phyloP scores from a whole-genome alignment of 2,113 vertebrate species.

The Alosa alosa region DNA sequence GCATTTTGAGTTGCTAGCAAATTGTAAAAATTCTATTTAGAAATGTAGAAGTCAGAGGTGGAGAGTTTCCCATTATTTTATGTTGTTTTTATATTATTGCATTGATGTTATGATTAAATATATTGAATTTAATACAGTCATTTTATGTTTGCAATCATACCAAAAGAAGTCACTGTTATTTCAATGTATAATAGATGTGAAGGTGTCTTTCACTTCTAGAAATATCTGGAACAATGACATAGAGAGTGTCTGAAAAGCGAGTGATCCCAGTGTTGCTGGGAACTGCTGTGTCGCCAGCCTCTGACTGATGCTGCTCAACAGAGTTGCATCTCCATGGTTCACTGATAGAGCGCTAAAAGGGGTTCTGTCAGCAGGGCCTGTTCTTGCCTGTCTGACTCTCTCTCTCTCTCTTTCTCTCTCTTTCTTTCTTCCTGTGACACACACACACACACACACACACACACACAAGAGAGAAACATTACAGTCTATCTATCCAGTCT shows the following conservation, averaged over 20 bases:
- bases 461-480: not conserved
- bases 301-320: constrained; percentile 49
- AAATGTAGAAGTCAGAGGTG: too few relatives aligned
- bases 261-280: constrained; percentile 44
- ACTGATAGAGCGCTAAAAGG: constrained; percentile 38
- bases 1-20: not conserved
- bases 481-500: too few relatives aligned
- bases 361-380: constrained; percentile 38
- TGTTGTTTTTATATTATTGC: not conserved
- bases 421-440: constrained; percentile 2
- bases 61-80: not conserved
- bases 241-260: constrained; percentile 31
- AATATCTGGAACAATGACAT: not conserved
- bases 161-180: not conserved
- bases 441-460: constrained; percentile 2
- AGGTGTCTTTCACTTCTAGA: not conserved
- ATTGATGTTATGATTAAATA: not conserved
- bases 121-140: not conserved
- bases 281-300: constrained; percentile 38
- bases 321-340: constrained; percentile 48
- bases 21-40: too few relatives aligned
- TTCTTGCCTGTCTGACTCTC: constrained; percentile 42
- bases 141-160: too few relatives aligned
- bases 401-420: constrained; percentile 31
- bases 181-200: not conserved